Evolutionary conservation across 2,113 vertebrate species (phyloP).

Genomic region (Accipiter virgatus): DNA sequence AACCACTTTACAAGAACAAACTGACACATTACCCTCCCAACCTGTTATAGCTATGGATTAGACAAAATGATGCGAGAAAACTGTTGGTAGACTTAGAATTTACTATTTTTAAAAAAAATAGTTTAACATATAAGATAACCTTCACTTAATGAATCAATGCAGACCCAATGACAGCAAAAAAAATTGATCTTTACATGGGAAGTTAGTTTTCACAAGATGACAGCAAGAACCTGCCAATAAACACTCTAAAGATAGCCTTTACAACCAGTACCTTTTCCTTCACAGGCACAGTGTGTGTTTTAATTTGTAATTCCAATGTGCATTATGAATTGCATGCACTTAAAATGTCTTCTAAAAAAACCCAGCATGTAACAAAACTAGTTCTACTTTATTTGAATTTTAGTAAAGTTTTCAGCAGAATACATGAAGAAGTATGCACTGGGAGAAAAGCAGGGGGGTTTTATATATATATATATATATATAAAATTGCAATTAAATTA

Average conservation of each 20-base stretch:
- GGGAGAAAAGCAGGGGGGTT: neutral
- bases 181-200: rapidly evolving
- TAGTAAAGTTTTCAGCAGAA: neutral
- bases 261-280: neutral
- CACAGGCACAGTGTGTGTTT: neutral
- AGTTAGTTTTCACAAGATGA: neutral
- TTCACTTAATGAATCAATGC: neutral
- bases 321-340: neutral
- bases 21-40: neutral
- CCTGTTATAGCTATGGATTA: neutral
- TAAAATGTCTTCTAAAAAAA: neutral
- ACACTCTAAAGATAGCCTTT: neutral
- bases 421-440: neutral
- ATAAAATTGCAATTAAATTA: neutral
- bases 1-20: neutral
- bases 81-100: neutral
- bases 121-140: neutral
- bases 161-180: neutral
- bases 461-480: too few relatives aligned
- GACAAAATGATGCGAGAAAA: neutral
- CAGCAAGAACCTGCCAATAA: neutral
- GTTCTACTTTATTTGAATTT: neutral
- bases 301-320: neutral
- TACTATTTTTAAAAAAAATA: neutral
- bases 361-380: neutral